Evolutionary conservation across 2,888 invertebrate species (phyloP), one percentile per base, ranked within the genome.

Genomic region (Patella ulyssiponensis): DNA sequence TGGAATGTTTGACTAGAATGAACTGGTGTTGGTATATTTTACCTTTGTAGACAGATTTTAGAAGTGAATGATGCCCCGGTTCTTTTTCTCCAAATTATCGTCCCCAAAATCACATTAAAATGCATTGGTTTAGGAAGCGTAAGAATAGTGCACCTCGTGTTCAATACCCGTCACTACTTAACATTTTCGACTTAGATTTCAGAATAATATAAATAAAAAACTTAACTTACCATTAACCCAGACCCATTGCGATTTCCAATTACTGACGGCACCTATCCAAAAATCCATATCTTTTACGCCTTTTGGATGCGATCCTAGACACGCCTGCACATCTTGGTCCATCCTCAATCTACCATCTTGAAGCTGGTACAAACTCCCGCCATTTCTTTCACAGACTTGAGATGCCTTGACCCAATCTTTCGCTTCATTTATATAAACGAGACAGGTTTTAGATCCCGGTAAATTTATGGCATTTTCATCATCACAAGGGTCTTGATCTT

Each of bases 181-280:
- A 9, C 9, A 44, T 44, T 44, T 7, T 44, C 9, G 9, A 44
- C 44, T 9, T 44, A 7, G 9, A 44, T 44, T 33, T 44, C 44
- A 44, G 44, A 44, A 44, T 44, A 44, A 44, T 44, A 44, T 1
- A 7, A 44, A 44, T 71, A 71, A 17, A 44, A 56, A 17, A 9
- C 17, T 17, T 0, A 7, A 71, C 80, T 58, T 33, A 82, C 82
- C 76, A 64, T 82, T 82, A 3, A 81, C 79, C 82, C 82, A 82
- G 54, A 76, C 73, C 74, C 79, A 82, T 52, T 82, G 82, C 5
- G 74, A 70, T 1, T 23, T 76, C 80, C 81, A 81, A 7, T 69
- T 11, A 5, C 81, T 77, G 27, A 76, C 75, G 3, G 79, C 79
- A 14, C 77, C 79, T 27, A 82, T 77, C 82, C 82, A 82, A 74